Evolutionary conservation across 2,797 vertebrate genomes (phyloP), one percentile per base, ranked within the genome.

Genomic region (Clarias pachynema): DNA sequence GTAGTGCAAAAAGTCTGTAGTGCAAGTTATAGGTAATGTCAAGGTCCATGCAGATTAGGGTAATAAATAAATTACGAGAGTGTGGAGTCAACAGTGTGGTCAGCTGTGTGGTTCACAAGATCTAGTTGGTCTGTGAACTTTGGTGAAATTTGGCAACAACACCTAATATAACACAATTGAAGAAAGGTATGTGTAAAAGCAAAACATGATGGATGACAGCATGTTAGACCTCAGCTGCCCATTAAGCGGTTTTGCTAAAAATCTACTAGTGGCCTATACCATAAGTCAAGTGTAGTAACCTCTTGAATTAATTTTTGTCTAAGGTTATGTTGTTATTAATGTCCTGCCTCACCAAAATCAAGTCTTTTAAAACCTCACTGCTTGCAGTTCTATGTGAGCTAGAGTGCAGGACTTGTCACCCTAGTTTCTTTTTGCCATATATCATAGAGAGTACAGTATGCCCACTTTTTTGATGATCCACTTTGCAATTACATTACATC

Each of bases 351-450:
- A 15, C 57, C 18, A n/a, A 62, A 22, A 34, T 22, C 0, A 4
- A 22, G 22, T 15, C 5, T 37, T 29, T 68, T 40, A 5, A 24
- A 20, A 22, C 31, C 10, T 26, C 26, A 62, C 20, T 60, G 22
- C 18, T 68, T 49, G 14, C 31, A 66, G 9, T 14, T 75, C 5
- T 34, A 65, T 40, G 29, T 6, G 37, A 60, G 59, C 20, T 60
- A 60, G 8, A 24, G 59, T 60, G 12, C 56, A 34, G 9, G 15
- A 20, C 57, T 3, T 72, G 37, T 60, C 69, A 40, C 14, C 24
- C 8, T 40, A 68, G 24, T 75, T 75, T 44, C 20, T 73, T 72
- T 9, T 82, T 83, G 63, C 34, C 29, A 22, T 72, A 24, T 78
- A 26, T 37, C 70, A 31, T 63, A 57, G 29, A 79, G 75, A 73